Base-by-base conservation (phyloP, 2,888 invertebrate genomes). In the Meghimatium bilineatum region DNA sequence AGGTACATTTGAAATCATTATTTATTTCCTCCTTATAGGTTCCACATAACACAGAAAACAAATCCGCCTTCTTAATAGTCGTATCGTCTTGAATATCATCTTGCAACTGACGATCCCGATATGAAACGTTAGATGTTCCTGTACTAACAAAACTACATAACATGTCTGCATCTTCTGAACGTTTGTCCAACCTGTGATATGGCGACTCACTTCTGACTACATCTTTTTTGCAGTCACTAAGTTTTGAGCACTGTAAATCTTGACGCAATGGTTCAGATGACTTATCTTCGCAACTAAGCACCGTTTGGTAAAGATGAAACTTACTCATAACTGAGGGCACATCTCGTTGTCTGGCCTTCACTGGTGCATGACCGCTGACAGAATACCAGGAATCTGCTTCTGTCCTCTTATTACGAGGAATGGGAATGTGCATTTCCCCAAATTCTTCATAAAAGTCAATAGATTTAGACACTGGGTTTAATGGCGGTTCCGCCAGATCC, bases 321-420 rank as follows among this genome's bases (percentile, higher is more conserved):
- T 36, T 8, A 10, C 26, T 38, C n/a, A 71, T 36, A 0, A 38
- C 23, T 6, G 71, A 38, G 26, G 38, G 36, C 23, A 36, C 38
- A 10, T 23, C 38, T 1, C 12, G 36, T 36, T 36, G 36, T 36
- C 71, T 71, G 8, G 38, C 71, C n/a, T 23, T 71, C 5, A 71
- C 36, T 38, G 71, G 71, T 38, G 36, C n/a, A 71, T 71, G 71
- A 0, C 38, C 71, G 38, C 71, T 71, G 71, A 71, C 71, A 20
- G 36, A 36, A 36, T 36, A 71, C 36, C 23, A 32, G 8, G 20
- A 6, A 1, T 36, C 26, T 26, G 20, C 38, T 20, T 36, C 71
- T 36, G 36, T 36, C 5, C 20, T 36, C 26, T 23, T 71, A 38
- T 3, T 8, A 71, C 26, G 1, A 38, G 20, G 38, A 17, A 71